Percentiles rank a stretch among this genome's conserved stretches.
Conservation (phyloP, 2,888 invertebrate species). For the Volucella zonaria region DNA sequence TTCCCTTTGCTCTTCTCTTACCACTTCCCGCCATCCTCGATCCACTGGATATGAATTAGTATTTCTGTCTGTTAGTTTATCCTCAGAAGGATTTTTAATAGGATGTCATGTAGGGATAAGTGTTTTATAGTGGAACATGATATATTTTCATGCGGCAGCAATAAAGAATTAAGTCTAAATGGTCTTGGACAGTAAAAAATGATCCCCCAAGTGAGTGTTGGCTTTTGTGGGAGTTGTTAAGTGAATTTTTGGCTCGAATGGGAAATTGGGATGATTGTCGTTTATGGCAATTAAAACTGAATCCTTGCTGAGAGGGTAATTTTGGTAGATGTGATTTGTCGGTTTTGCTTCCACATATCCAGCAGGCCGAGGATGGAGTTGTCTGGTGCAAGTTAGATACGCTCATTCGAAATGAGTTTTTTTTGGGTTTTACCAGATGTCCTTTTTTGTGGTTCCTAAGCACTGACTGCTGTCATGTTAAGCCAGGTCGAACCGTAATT, state of each 20-base stretch:
- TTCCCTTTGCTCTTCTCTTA: neutral
- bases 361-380: no score
- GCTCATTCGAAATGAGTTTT: no score
- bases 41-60: neutral
- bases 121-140: slow-evolving; percentile 46
- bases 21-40: neutral
- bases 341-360: no score
- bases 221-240: slow-evolving; percentile 44
- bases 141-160: slow-evolving; percentile 42
- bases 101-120: slow-evolving; percentile 66
- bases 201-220: slow-evolving; percentile 39
- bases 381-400: no score
- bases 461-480: no score
- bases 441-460: no score
- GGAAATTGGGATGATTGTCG: slow-evolving; percentile 16
- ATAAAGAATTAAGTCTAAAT: slow-evolving; percentile 51
- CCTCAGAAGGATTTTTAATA: slow-evolving; percentile 50
- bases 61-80: slow-evolving; percentile 26
- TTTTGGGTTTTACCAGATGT: no score
- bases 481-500: no score
- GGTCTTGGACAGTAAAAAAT: slow-evolving; percentile 38
- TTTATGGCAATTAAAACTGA: no score
- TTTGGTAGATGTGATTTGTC: no score
- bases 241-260: slow-evolving; percentile 45
- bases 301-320: no score